These are phyloP conservation scores for Carassius auratus DNA, from an alignment of 2,113 vertebrate species.

Conservation along the genomic window DNA sequence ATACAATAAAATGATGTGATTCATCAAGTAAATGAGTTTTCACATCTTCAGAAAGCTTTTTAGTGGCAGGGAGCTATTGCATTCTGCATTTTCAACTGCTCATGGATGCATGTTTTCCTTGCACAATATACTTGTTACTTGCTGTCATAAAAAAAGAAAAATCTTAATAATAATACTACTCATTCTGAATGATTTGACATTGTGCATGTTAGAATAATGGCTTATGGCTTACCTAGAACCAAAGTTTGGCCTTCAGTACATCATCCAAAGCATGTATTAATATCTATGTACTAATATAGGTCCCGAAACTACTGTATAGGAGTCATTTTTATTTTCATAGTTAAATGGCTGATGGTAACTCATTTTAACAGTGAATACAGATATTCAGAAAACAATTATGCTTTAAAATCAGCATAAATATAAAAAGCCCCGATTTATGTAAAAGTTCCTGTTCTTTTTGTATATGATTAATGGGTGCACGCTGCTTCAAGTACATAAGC, in stretches of 20 bases:
- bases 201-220: conserved; percentile 26
- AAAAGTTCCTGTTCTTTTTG: background rate
- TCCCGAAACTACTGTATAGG: background rate
- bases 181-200: background rate
- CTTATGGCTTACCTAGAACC: background rate
- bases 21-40: background rate
- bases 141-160: background rate
- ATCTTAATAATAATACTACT: background rate
- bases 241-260: background rate
- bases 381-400: background rate
- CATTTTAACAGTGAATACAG: background rate
- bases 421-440: background rate
- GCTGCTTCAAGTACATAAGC: background rate
- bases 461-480: background rate
- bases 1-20: background rate
- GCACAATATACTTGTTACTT: background rate
- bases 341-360: background rate
- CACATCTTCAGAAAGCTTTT: background rate
- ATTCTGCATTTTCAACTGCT: background rate
- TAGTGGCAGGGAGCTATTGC: background rate
- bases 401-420: background rate
- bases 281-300: background rate
- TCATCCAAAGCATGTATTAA: background rate
- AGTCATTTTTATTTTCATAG: background rate
- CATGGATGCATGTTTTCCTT: background rate